phyloP scores from a whole-genome alignment of 2,888 invertebrate genomes.

The Ochlodes sylvanus region DNA sequence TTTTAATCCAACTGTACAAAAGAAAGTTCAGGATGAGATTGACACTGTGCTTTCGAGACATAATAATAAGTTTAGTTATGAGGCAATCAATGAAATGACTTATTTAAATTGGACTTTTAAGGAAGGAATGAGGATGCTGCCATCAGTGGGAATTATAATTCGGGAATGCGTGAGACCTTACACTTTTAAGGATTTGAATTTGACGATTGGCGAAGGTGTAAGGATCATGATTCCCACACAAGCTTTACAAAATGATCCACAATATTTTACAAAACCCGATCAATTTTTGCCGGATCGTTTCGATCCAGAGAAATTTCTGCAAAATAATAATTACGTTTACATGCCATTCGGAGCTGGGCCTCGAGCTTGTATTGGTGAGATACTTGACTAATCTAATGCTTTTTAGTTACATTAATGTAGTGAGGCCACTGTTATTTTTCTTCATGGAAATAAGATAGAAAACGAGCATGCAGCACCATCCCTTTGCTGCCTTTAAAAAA shows the following conservation, averaged over 20 bases:
- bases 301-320: conserved; percentile 18
- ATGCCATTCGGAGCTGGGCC: conserved; percentile 38
- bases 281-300: conserved; percentile 53
- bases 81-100: conserved; percentile 43
- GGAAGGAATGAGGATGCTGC: conserved; percentile 47
- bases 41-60: conserved; percentile 43
- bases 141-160: conserved; percentile 39
- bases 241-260: conserved; percentile 52
- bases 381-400: neutral
- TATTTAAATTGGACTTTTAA: conserved; percentile 46
- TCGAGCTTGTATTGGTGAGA: conserved; percentile 38
- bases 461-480: too few species aligned
- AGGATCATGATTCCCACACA: conserved; percentile 48
- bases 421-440: neutral
- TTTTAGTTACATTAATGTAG: neutral
- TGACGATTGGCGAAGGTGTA: conserved; percentile 50
- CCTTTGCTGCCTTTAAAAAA: too few species aligned
- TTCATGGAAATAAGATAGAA: too few species aligned
- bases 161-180: conserved; percentile 43
- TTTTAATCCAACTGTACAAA: conserved; percentile 51
- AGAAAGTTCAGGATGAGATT: conserved; percentile 52
- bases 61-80: conserved; percentile 42
- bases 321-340: conserved; percentile 29
- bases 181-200: conserved; percentile 46
- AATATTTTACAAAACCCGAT: conserved; percentile 49